phyloP scores from a whole-genome alignment of 2,888 invertebrate species.

The Tillus elongatus region DNA sequence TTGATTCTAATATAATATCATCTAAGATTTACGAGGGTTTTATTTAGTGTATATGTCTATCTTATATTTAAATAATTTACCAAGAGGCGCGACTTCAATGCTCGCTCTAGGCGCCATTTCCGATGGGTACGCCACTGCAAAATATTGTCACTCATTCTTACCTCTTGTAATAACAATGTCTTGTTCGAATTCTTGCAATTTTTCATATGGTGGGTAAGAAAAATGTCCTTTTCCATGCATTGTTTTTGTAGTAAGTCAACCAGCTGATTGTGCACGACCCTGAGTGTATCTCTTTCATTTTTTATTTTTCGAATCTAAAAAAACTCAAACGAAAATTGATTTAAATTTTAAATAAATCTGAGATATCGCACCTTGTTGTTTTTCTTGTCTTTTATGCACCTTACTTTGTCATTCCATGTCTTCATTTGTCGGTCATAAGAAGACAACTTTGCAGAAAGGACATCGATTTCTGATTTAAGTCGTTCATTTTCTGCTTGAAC shows the following conservation, averaged over 20 bases:
- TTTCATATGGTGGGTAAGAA: slow-evolving; percentile 25
- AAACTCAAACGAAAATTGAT: too few relatives aligned
- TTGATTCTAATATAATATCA: too few relatives aligned
- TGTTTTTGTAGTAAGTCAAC: slow-evolving; percentile 31
- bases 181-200: slow-evolving; percentile 25
- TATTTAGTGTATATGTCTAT: too few relatives aligned
- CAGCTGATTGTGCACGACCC: slow-evolving; percentile 32
- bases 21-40: too few relatives aligned
- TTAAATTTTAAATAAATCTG: too few relatives aligned
- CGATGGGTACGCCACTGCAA: too few relatives aligned
- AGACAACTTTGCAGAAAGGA: background rate
- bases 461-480: slow-evolving; percentile 20
- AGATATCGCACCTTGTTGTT: too few relatives aligned
- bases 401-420: slow-evolving; percentile 21
- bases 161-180: slow-evolving; percentile 31
- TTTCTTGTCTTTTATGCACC: slow-evolving; percentile 28
- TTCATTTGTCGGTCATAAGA: too few relatives aligned
- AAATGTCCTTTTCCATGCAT: slow-evolving; percentile 32
- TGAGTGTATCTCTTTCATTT: slow-evolving; percentile 31
- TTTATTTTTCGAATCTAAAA: slow-evolving; percentile 30
- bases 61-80: too few relatives aligned
- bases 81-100: too few relatives aligned
- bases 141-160: too few relatives aligned
- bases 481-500: slow-evolving; percentile 30
- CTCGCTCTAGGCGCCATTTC: too few relatives aligned